Conservation (phyloP, 2,113 vertebrate genomes). For the Poeciliopsis occidentalis region DNA sequence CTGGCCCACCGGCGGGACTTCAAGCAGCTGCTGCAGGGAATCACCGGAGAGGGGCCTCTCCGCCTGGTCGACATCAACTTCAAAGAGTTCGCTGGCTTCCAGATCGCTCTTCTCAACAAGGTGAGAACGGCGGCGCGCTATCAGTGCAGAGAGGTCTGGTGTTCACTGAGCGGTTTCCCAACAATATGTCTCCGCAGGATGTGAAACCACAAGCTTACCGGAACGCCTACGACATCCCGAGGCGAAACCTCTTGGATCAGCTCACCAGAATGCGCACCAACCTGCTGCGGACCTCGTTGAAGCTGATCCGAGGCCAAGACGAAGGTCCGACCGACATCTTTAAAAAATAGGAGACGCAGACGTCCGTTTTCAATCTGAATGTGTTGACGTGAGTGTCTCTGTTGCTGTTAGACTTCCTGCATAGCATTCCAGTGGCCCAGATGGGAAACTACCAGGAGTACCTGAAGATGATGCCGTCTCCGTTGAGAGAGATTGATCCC, state of each 20-base stretch:
- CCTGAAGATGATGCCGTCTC: conserved; percentile 91
- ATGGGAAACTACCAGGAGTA: conserved; percentile 99
- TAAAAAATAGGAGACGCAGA: neutral
- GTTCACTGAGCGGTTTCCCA: neutral
- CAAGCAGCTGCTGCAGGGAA: conserved; percentile 90
- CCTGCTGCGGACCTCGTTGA: conserved; percentile 87
- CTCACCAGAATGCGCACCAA: conserved; percentile 96
- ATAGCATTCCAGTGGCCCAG: conserved; percentile 95
- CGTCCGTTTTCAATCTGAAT: neutral
- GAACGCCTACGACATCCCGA: conserved; percentile 96
- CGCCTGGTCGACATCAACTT: conserved; percentile 87
- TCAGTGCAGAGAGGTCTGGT: neutral
- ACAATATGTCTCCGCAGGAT: conserved; percentile 77
- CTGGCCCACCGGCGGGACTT: conserved; percentile 91
- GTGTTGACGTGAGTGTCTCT: neutral
- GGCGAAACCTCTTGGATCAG: conserved; percentile 94
- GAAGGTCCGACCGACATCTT: conserved; percentile 77
- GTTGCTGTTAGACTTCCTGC: conserved; percentile 86
- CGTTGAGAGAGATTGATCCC: conserved; percentile 93
- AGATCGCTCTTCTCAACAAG: conserved; percentile 93
- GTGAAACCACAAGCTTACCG: conserved; percentile 95
- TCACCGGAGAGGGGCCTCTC: conserved; percentile 89
- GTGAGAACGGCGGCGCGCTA: conserved; percentile 65
- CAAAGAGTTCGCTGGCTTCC: conserved; percentile 96
- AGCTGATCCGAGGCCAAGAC: conserved; percentile 89